Conservation (phyloP, 2,113 vertebrate species). For the Rhynchopsitta pachyrhyncha region DNA sequence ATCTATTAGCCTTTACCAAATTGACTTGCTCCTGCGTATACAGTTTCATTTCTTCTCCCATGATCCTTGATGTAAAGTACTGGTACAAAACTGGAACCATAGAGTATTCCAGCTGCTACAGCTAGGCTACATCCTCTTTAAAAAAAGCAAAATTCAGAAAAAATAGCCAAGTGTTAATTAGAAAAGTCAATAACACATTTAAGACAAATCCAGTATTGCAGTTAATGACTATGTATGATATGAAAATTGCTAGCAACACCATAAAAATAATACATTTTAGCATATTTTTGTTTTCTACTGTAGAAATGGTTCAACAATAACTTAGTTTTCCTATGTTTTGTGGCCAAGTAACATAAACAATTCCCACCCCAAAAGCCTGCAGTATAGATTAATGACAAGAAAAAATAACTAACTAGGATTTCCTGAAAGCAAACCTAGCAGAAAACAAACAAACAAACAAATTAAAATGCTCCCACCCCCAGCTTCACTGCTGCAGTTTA, state of each 20-base stretch:
- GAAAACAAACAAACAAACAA: neutral
- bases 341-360: neutral
- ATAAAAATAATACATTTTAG: neutral
- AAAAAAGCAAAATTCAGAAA: neutral
- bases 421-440: neutral
- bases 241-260: neutral
- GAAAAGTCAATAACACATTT: neutral
- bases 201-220: neutral
- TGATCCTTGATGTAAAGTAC: conserved; percentile 91
- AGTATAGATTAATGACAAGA: neutral
- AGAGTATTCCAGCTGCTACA: conserved; percentile 82
- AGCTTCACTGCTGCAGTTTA: neutral
- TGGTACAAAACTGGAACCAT: conserved; percentile 83
- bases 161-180: neutral
- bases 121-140: conserved; percentile 86
- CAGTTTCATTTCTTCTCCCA: conserved; percentile 75
- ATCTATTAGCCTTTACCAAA: conserved; percentile 75
- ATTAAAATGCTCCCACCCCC: neutral
- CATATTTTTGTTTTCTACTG: neutral
- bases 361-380: neutral
- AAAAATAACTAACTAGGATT: neutral
- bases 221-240: neutral
- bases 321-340: neutral
- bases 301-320: neutral
- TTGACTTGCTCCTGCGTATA: conserved; percentile 84